Evolutionary conservation across 1,140 invertebrate genomes (phyloP), one percentile per base, ranked within the genome.

Genomic region (Cydia amplana): DNA sequence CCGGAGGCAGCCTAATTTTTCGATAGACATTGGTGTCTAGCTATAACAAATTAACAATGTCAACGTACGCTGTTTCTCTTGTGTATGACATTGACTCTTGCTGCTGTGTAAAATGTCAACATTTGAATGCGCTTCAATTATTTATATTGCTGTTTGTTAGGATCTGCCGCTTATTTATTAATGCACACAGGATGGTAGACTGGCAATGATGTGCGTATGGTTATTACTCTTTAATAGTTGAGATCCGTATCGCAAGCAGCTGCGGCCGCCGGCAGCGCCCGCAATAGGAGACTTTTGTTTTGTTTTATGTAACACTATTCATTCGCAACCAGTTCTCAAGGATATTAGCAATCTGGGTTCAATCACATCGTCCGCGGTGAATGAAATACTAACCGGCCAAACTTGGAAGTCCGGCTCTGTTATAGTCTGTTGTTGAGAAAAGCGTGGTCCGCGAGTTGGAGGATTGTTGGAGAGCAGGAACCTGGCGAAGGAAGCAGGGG

Each of bases 301-400:
- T 63, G 77, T 72, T 80, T 82, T 83, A 83, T 82, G 79, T 78
- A 84, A 81, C 77, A 79, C 73, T 78, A 83, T 83, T 81, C 74
- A 80, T 85, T 79, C 77, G 81, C 82, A 82, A 85, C 85, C 82
- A 85, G 84, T 86, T 89, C 81, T 82, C 84, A 89, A 89, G 88
- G 88, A 88, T 90, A 85, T 84, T 63, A 78, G 78, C 80, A 82
- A 84, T 86, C 81, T 84, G 79, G 85, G 88, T 91, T 89, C 87
- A 91, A 88, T 89, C 88, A 87, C 87, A 83, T 85, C 84, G 79
- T 72, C 81, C 82, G 84, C 87, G 85, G 85, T 90, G 86, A 91
- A 90, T 90, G 85, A 90, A 89, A 87, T 82, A 77, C 75, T 83
- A 90, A 74, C 79, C 83, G 64, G 72, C 78, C 76, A 73, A 84